phyloP scores from a whole-genome alignment of 2,888 invertebrate species.

The Amorpha juglandis region DNA sequence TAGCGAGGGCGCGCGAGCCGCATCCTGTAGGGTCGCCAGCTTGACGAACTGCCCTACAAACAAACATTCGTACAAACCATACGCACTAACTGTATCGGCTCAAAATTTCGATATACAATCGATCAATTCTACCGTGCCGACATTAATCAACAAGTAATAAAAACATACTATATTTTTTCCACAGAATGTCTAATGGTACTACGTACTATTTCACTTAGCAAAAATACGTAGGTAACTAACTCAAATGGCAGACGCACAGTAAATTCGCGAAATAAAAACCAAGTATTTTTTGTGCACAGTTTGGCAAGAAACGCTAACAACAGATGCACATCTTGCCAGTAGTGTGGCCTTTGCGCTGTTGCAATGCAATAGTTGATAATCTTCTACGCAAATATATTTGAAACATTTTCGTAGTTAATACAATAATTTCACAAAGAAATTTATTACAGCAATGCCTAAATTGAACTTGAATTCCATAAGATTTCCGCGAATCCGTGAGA shows the following conservation, averaged over 20 bases:
- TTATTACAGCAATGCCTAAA: background rate
- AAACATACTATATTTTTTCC: no score
- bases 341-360: background rate
- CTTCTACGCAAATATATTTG: background rate
- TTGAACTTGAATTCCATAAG: background rate
- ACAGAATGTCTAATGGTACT: no score
- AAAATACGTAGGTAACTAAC: background rate
- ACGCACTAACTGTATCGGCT: background rate
- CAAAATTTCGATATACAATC: background rate
- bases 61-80: slow-evolving; percentile 17
- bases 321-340: background rate
- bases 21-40: slow-evolving; percentile 92
- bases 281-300: background rate
- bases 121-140: background rate
- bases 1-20: slow-evolving; percentile 88
- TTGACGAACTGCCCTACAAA: slow-evolving; percentile 84
- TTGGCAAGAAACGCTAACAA: background rate
- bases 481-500: no score
- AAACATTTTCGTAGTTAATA: background rate
- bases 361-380: slow-evolving; percentile 3
- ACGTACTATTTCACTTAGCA: no score
- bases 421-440: background rate
- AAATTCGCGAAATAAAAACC: background rate
- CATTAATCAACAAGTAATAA: background rate
- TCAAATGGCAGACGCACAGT: background rate